Conservation (phyloP, 2,888 invertebrate species). For the Oxycera nigricornis region DNA sequence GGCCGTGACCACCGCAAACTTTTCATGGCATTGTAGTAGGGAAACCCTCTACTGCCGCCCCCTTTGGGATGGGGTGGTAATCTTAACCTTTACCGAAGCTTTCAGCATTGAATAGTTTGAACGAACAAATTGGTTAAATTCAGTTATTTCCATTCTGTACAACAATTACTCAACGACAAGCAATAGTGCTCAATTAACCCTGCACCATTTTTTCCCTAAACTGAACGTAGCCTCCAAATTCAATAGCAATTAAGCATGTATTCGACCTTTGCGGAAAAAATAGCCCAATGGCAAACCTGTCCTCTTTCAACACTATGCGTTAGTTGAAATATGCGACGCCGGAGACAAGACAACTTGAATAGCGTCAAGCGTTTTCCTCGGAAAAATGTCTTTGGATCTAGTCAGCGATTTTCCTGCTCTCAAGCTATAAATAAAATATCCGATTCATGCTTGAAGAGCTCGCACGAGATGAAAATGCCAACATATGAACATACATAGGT, state of each 20-base stretch:
- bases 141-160: too few relatives aligned
- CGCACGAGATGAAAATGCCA: not conserved
- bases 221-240: not conserved
- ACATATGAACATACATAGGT: not conserved
- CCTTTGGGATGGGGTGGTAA: too few relatives aligned
- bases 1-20: too few relatives aligned
- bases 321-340: slow-evolving; percentile 2
- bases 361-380: not conserved
- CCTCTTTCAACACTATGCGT: not conserved
- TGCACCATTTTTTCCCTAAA: not conserved
- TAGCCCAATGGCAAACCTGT: slow-evolving; percentile 22
- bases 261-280: slow-evolving; percentile 42
- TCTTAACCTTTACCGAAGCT: too few relatives aligned
- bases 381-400: not conserved
- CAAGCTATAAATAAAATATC: slow-evolving; percentile 5
- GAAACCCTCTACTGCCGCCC: too few relatives aligned
- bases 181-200: too few relatives aligned
- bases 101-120: too few relatives aligned
- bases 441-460: not conserved
- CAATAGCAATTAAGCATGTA: slow-evolving; percentile 32
- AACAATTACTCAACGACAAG: too few relatives aligned
- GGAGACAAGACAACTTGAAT: not conserved
- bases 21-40: too few relatives aligned
- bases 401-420: not conserved
- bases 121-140: too few relatives aligned